These are phyloP conservation scores for Stenurella melanura DNA, from an alignment of 2,888 invertebrate species.

Conservation along the genomic window DNA sequence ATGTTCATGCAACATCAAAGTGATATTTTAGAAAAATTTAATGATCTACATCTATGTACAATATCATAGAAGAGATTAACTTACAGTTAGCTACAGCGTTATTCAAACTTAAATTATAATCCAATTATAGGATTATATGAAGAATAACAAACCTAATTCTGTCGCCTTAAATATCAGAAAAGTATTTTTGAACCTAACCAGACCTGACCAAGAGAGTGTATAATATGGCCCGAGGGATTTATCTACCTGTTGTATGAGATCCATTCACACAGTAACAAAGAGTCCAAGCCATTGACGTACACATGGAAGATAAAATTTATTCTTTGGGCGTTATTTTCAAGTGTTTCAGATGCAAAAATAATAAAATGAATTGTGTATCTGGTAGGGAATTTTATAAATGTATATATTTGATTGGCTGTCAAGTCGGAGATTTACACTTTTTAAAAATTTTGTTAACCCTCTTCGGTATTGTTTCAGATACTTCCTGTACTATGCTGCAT, in stretches of 20 bases:
- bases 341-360: not conserved
- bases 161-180: slow-evolving; percentile 34
- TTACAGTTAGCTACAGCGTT: not conserved
- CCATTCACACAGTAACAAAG: slow-evolving; percentile 33
- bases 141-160: slow-evolving; percentile 36
- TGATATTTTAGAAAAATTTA: not conserved
- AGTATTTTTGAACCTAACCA: slow-evolving; percentile 25
- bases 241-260: slow-evolving; percentile 51
- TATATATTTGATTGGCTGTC: no score
- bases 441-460: no score
- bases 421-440: no score
- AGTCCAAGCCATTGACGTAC: slow-evolving; percentile 16
- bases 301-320: not conserved
- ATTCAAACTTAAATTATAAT: slow-evolving; percentile 36
- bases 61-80: slow-evolving; percentile 29
- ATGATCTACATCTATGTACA: slow-evolving; percentile 16
- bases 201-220: slow-evolving; percentile 30
- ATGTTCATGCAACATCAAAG: not conserved
- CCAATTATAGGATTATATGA: slow-evolving; percentile 37
- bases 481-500: no score
- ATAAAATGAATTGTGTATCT: no score
- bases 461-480: no score
- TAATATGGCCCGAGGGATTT: slow-evolving; percentile 47
- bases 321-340: not conserved
- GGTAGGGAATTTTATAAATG: no score